A percentile compares a stretch with the other conserved stretches of the same genome.
Evolutionary conservation across 2,888 invertebrate species (phyloP).

Genomic region (Agonopterix subpropinquella): DNA sequence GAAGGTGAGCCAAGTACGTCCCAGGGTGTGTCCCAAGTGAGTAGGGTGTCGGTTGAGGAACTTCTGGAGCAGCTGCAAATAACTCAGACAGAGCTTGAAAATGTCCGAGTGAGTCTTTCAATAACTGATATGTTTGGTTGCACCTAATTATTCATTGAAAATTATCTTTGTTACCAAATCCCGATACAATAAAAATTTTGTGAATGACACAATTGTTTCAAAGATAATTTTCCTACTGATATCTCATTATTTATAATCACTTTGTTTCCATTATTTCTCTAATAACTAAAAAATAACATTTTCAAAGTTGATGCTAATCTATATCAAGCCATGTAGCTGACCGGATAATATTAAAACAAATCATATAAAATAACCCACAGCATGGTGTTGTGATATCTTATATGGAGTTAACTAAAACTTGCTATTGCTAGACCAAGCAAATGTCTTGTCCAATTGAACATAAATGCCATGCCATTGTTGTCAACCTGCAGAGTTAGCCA

Average conservation of each 20-base stretch:
- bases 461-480: too few relatives aligned
- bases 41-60: conserved; percentile 86
- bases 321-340: background rate
- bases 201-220: background rate
- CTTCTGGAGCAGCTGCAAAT: conserved; percentile 88
- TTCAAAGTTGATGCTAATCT: conserved; percentile 9
- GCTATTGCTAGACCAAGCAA: too few relatives aligned
- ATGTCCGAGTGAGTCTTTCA: conserved; percentile 82
- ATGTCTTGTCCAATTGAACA: too few relatives aligned
- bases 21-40: conserved; percentile 69
- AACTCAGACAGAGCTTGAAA: conserved; percentile 90
- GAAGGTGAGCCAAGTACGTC: conserved; percentile 48
- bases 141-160: conserved; percentile 2
- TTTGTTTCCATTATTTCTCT: conserved; percentile 3
- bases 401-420: too few relatives aligned
- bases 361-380: conserved; percentile 7
- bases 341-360: background rate
- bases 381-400: too few relatives aligned
- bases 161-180: background rate
- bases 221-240: conserved; percentile 3
- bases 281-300: conserved; percentile 16
- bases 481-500: too few relatives aligned
- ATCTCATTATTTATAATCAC: conserved; percentile 4
- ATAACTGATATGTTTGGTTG: background rate
- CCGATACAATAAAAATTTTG: background rate